Evolutionary conservation across 2,888 invertebrate species (phyloP).

Genomic region (Chirona hameri): DNA sequence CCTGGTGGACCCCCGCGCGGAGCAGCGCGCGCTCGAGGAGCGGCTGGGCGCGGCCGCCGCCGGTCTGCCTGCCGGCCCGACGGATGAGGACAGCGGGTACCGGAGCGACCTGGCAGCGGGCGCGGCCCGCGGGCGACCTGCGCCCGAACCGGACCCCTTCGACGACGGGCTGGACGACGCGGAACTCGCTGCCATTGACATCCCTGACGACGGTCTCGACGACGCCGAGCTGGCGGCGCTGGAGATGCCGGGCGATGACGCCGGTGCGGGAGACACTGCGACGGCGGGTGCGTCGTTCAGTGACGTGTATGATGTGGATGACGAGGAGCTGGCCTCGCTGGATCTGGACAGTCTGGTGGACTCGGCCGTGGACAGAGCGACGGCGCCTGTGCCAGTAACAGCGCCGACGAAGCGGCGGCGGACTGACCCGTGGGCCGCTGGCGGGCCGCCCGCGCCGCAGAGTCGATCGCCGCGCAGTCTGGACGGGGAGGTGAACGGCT

Average conservation of each 20-base stretch:
- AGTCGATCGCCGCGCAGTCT: background rate
- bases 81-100: background rate
- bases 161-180: background rate
- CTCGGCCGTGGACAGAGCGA: background rate
- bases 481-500: background rate
- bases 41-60: background rate
- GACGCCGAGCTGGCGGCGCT: background rate
- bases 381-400: background rate
- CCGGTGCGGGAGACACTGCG: too few species aligned
- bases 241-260: background rate
- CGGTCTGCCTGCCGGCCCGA: background rate
- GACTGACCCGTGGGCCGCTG: background rate
- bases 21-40: background rate
- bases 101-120: background rate
- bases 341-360: background rate
- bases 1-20: background rate
- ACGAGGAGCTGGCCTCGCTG: background rate
- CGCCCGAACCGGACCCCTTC: background rate
- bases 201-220: background rate
- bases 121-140: background rate
- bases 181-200: background rate
- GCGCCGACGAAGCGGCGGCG: background rate
- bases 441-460: background rate
- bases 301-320: background rate
- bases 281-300: too few species aligned